Evolutionary conservation across 2,888 invertebrate species (phyloP), one percentile per base, ranked within the genome.

Genomic region (Nomada flava): DNA sequence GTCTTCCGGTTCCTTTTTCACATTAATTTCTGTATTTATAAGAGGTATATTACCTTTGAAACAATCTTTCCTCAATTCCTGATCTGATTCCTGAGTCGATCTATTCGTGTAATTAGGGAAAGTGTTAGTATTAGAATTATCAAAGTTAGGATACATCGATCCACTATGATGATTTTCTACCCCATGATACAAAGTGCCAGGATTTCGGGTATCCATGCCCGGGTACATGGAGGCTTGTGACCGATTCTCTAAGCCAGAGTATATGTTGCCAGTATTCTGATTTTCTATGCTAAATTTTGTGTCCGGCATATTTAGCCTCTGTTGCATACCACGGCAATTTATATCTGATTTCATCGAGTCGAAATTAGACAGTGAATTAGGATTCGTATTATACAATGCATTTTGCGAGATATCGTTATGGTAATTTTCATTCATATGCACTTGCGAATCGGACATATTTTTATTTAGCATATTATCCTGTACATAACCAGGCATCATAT

Each of bases 1-100:
- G 70, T 92, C 87, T 71, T 91, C 90, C 0, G 88, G 85, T 68
- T 93, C 92, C 26, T 89, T 88, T 65, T 93, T 93, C 10, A 92
- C 83, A 18, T 86, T 88, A n/a, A 88, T 47, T 13, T 92, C 90
- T 23, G 73, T 18, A 50, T 75, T 88, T 44, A 84, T 83, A 44
- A 79, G 74, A 18, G 84, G 26, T 26, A 82, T n/a, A 47, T 74
- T 68, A 68, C 26, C 72, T 59, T 79, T 80, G 36, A 73, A 79
- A 44, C 82, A 84, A 69, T 92, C 91, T n/a, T 90, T 91, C 44
- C 91, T 92, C 15, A 88, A 79, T 44, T 90, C 91, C n/a, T 85
- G 86, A 23, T 89, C 86, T 13, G 83, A 74, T 26, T 79, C 89
- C 50, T 86, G 88, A 47, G 70, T 70, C 18, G 82, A 57, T 36